These are phyloP conservation scores for Boulengeromyrus knoepffleri DNA, from an alignment of 2,113 vertebrate species.

Conservation along the genomic window DNA sequence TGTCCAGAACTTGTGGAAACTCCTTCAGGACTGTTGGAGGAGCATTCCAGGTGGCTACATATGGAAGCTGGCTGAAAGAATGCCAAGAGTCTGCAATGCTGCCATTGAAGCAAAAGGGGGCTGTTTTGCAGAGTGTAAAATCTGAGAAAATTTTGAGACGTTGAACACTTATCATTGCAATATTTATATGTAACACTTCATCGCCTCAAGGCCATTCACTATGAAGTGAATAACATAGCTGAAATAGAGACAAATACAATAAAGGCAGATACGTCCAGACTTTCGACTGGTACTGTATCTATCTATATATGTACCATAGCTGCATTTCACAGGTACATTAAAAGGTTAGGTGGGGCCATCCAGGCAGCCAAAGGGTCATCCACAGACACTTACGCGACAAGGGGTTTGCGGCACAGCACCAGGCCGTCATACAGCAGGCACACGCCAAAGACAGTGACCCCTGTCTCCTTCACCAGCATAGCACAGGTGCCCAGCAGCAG, in stretches of 20 bases:
- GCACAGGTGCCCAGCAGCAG: conserved; percentile 85
- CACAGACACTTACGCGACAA: conserved; percentile 65
- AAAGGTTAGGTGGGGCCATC: neutral
- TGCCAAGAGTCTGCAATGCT: neutral
- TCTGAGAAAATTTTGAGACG: neutral
- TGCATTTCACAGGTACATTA: neutral
- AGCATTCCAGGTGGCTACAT: neutral
- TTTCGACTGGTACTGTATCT: neutral
- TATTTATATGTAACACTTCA: neutral
- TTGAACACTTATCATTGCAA: neutral
- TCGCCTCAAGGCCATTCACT: neutral
- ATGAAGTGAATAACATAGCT: neutral
- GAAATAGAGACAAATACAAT: neutral
- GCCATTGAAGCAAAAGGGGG: neutral
- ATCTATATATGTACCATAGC: neutral
- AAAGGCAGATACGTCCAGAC: neutral
- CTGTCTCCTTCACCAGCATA: conserved; percentile 97
- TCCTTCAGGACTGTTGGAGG: neutral
- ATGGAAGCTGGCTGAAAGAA: neutral
- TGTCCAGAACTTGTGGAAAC: neutral
- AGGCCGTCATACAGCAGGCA: conserved; percentile 86
- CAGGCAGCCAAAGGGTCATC: neutral
- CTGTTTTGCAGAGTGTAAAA: neutral
- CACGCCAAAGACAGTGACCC: conserved; percentile 89
- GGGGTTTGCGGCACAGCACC: conserved; percentile 67